Conservation (phyloP, 2,797 vertebrate genomes). For the Bucorvus abyssinicus region DNA sequence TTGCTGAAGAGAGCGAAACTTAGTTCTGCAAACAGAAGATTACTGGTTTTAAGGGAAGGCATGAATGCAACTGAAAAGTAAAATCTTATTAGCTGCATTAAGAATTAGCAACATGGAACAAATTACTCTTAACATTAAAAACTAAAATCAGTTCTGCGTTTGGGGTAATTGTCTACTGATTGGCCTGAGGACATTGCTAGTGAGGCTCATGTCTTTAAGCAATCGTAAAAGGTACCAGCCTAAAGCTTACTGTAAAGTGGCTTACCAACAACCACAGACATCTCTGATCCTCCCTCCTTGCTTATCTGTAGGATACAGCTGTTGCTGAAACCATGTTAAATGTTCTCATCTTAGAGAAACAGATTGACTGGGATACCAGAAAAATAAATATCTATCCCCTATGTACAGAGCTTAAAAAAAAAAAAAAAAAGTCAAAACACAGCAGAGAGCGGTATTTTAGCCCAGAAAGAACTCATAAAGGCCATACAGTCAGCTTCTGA, state of each 20-base stretch:
- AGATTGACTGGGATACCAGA: slow-evolving; percentile 7
- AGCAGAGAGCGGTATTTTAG: slow-evolving; percentile 8
- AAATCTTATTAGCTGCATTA: slow-evolving; percentile 53
- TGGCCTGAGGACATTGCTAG: neutral
- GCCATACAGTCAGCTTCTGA: slow-evolving; percentile 1
- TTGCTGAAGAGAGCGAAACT: neutral
- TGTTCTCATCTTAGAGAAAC: neutral
- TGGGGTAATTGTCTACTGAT: slow-evolving; percentile 13
- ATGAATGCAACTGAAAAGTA: slow-evolving; percentile 17
- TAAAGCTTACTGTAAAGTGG: neutral
- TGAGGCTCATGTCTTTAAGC: slow-evolving; percentile 11
- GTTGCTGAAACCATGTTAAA: slow-evolving; percentile 23
- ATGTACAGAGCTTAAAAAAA: neutral
- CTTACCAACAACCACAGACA: slow-evolving; percentile 1
- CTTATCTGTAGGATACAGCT: slow-evolving; percentile 42
- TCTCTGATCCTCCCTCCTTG: slow-evolving; percentile 1
- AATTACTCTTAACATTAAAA: slow-evolving; percentile 32
- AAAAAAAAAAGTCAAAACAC: neutral
- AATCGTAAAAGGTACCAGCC: slow-evolving; percentile 10
- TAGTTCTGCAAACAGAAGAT: slow-evolving; percentile 30
- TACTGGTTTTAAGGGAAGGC: slow-evolving; percentile 28
- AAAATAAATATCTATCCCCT: neutral
- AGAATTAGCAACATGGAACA: slow-evolving; percentile 28
- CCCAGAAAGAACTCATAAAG: neutral
- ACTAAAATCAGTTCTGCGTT: neutral